Base-by-base conservation (phyloP, 2,113 vertebrate genomes). In the Cyanoramphus novaezelandiae region DNA sequence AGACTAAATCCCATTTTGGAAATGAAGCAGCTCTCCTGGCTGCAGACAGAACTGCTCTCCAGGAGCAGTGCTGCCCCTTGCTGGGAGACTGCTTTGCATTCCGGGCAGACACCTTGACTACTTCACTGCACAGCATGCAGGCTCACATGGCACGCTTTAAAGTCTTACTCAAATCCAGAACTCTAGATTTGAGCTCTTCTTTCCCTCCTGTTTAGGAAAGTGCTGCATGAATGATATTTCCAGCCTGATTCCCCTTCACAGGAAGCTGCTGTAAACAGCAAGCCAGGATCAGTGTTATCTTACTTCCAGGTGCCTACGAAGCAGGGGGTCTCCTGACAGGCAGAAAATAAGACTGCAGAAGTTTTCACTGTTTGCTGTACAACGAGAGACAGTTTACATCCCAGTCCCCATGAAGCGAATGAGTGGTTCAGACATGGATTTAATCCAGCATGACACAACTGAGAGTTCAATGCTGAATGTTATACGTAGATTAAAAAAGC, bases 11-110 rank as follows among this genome's bases (percentile, higher is more conserved):
- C 59, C 68, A 53, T 25, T 64, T 25, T 33, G 50, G 67, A 82
- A 84, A 77, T 3, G 15, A 96, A 92, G 63, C 67, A 70, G 64
- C 9, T 35, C 62, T 93, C 11, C 44, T 35, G 72, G 47, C 62
- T 11, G 59, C 85, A 94, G 71, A 78, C 74, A 46, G 72, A 79
- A 89, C 63, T 62, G 92, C 79, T 95, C 92, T 80, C 81, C 75
- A 92, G 82, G 75, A 96, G 92, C 88, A 90, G 82, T 92, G 93
- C 93, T 97, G 95, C 95, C 95, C 92, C 93, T 95, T 90, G 90
- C 93, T 96, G 95, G 95, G 95, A 95, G 69, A 41, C 82, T 86
- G 79, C 44, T 96, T 81, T 78, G 93, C 90, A 90, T 96, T 96
- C 95, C 0, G 10, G 72, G 64, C 94, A 96, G 92, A 46, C 46